Evolutionary conservation across 2,113 vertebrate genomes (phyloP), one percentile per base, ranked within the genome.

Genomic region (Emberiza fucata): DNA sequence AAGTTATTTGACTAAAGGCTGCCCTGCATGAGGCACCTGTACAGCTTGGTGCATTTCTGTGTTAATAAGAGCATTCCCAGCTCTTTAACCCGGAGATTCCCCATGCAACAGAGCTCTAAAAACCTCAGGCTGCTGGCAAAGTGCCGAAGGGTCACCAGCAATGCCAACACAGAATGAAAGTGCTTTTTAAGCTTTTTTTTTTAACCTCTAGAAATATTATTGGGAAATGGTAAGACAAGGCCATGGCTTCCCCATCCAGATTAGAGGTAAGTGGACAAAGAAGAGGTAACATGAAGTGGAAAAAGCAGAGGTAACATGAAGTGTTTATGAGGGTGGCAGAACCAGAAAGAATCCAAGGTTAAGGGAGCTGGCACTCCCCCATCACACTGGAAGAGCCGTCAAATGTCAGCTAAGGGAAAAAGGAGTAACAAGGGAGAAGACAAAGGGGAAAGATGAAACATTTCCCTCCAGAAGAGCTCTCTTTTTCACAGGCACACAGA

Each of bases 1-100:
- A 96, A 95, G 87, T 92, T 89, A 86, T 76, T 72, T 94, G 86
- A 92, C 70, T 89, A 88, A 96, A 96, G 81, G 73, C 59, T 80
- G 60, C 19, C 40, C 44, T 33, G n/a, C 33, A 42, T 0, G 0
- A 91, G 78, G 25, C 70, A 75, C 65, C 68, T 88, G 11, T 14
- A 29, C 14, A 80, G 11, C 8, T 50, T 17, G 8, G 25, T n/a
- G 28, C 35, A 19, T 17, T 70, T 37, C 7, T 45, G 1, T 18
- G 23, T 29, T 61, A 48, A 16, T 28, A 65, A 47, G 14, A 60
- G 60, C 14, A 2, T 31, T n/a, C 22, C 21, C 48, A 75, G 61
- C 51, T 56, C 31, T 56, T 86, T 29, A 51, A 68, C 15, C n/a
- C 29, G 28, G 29, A 79, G 40, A 82, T 54, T 33, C 64, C 15